A percentile compares a stretch with the other conserved stretches of the same genome.
Conservation (phyloP, 2,797 vertebrate genomes). For the Phyllotis vaccarum region DNA sequence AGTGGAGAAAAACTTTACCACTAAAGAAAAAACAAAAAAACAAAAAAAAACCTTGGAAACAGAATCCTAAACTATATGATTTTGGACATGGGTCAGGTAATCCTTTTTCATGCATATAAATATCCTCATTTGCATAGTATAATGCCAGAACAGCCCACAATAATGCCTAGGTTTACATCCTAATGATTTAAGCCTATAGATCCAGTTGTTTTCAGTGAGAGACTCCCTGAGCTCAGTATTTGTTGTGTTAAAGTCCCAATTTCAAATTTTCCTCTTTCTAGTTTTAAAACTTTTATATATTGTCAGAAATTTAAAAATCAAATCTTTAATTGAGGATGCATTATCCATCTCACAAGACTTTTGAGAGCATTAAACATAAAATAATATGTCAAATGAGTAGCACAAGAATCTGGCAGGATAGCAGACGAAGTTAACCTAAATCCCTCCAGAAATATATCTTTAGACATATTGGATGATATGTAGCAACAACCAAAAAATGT, state of each 20-base stretch:
- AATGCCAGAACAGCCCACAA: not conserved
- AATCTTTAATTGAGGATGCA: not conserved
- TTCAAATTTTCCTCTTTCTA: not conserved
- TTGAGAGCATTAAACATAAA: slow-evolving; percentile 35
- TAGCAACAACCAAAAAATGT: not conserved
- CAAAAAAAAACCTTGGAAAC: not conserved
- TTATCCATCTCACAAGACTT: not conserved
- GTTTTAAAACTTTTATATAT: not conserved
- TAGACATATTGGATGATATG: slow-evolving; percentile 6
- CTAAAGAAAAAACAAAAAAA: not conserved
- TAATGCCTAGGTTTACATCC: not conserved
- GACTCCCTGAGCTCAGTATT: not conserved
- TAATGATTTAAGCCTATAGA: not conserved
- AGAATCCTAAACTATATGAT: not conserved
- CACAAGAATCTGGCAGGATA: not conserved
- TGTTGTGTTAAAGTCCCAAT: not conserved
- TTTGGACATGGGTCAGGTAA: not conserved
- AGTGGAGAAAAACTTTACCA: not conserved
- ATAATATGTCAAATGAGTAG: slow-evolving; percentile 35
- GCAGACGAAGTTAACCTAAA: slow-evolving; percentile 29
- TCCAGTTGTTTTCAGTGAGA: not conserved
- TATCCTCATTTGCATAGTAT: not conserved
- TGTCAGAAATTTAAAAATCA: not conserved
- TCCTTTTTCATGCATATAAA: not conserved
- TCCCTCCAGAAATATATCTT: slow-evolving; percentile 30